phyloP scores from a whole-genome alignment of 2,888 invertebrate genomes.

The Drosophila planitibia region DNA sequence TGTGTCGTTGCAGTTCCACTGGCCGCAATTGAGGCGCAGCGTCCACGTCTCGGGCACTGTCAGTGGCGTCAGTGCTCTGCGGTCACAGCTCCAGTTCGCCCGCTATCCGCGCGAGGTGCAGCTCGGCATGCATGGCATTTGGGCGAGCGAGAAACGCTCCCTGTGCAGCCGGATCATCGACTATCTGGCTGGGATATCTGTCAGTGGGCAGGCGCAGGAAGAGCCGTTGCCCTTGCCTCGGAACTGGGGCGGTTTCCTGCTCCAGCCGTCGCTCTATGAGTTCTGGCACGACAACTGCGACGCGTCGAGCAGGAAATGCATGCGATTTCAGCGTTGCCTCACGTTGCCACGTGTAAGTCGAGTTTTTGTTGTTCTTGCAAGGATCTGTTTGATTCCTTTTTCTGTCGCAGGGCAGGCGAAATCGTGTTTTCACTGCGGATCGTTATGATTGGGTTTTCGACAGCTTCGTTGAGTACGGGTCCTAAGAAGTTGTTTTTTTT shows the following conservation, averaged over 20 bases:
- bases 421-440: conserved; percentile 25
- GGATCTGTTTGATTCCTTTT: neutral
- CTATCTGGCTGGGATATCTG: conserved; percentile 55
- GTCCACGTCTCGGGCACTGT: conserved; percentile 95
- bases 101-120: conserved; percentile 93
- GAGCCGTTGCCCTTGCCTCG: conserved; percentile 90
- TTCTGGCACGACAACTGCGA: conserved; percentile 88
- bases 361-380: neutral
- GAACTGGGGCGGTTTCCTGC: conserved; percentile 95
- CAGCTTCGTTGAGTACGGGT: conserved; percentile 11
- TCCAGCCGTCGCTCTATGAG: conserved; percentile 93
- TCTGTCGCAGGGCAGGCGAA: conserved; percentile 45
- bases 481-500: neutral
- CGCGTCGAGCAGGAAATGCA: conserved; percentile 22
- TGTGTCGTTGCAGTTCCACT: conserved; percentile 95
- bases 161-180: conserved; percentile 15
- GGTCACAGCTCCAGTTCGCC: conserved; percentile 93
- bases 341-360: conserved; percentile 47
- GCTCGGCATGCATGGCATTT: conserved; percentile 85
- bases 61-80: conserved; percentile 89
- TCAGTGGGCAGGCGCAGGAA: conserved; percentile 85
- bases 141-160: neutral
- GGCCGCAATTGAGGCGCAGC: conserved; percentile 92
- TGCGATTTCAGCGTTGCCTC: conserved; percentile 58
- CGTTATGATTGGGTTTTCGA: conserved; percentile 62